A percentile compares a stretch with the other conserved stretches of the same genome.
Evolutionary conservation across 2,888 invertebrate genomes (phyloP).

Genomic region (Alsophila aescularia): DNA sequence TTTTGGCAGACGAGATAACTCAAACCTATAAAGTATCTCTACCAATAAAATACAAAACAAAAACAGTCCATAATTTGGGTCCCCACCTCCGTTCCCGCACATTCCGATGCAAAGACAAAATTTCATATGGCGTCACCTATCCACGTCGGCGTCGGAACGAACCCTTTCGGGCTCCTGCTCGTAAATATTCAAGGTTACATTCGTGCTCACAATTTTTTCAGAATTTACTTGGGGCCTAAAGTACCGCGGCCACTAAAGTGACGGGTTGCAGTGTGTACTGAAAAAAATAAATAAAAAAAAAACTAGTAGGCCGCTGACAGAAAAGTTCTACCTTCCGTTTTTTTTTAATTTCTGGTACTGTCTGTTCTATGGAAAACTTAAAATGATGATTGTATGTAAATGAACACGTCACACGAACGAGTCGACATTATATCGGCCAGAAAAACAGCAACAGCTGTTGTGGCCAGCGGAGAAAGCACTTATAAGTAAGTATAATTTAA

Average conservation of each 20-base stretch:
- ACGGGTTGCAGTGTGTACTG: slow-evolving; percentile 31
- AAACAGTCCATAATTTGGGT: slow-evolving; percentile 27
- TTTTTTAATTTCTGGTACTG: too few relatives aligned
- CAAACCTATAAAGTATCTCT: background rate
- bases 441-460: too few relatives aligned
- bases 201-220: slow-evolving; percentile 65
- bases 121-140: slow-evolving; percentile 63
- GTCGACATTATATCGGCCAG: too few relatives aligned
- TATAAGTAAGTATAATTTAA: too few relatives aligned
- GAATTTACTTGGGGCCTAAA: slow-evolving; percentile 59
- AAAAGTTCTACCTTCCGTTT: too few relatives aligned
- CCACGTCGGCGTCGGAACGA: slow-evolving; percentile 43
- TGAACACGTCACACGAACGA: too few relatives aligned
- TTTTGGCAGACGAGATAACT: background rate
- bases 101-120: slow-evolving; percentile 55
- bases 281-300: too few relatives aligned
- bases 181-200: slow-evolving; percentile 77
- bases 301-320: too few relatives aligned
- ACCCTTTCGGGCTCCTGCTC: slow-evolving; percentile 63
- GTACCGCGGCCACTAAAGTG: slow-evolving; percentile 46
- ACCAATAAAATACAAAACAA: slow-evolving; percentile 26
- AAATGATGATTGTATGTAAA: too few relatives aligned
- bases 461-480: too few relatives aligned
- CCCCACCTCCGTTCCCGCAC: slow-evolving; percentile 23
- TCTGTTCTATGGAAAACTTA: too few relatives aligned